A percentile compares a stretch with the other conserved stretches of the same genome.
phyloP scores from a whole-genome alignment of 2,888 invertebrate genomes.

The Eulithis testata region DNA sequence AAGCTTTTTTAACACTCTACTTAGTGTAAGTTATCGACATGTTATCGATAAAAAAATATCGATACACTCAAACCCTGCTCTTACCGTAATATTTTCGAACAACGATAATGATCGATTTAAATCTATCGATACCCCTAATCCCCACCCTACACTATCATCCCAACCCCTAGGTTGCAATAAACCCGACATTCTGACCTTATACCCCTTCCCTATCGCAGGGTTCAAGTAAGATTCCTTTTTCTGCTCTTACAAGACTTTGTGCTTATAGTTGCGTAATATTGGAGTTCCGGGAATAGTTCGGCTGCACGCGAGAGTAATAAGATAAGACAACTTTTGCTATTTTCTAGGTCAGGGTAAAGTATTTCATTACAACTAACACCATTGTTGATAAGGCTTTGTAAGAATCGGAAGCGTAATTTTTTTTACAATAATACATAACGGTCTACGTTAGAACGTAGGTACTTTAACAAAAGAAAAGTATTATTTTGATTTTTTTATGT shows the following conservation, averaged over 20 bases:
- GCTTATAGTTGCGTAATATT: slow-evolving; percentile 34
- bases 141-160: slow-evolving; percentile 28
- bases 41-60: slow-evolving; percentile 17
- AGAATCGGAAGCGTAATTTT: too few relatives aligned
- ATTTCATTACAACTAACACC: too few relatives aligned
- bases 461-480: too few relatives aligned
- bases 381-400: too few relatives aligned
- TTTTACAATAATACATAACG: too few relatives aligned
- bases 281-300: slow-evolving; percentile 20
- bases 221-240: slow-evolving; percentile 43
- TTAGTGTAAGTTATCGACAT: background rate
- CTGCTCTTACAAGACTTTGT: slow-evolving; percentile 43
- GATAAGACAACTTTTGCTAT: slow-evolving; percentile 17
- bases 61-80: slow-evolving; percentile 5
- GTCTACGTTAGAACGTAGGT: too few relatives aligned
- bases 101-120: slow-evolving; percentile 28
- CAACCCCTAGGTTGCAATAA: slow-evolving; percentile 44
- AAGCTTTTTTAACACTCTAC: background rate
- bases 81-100: slow-evolving; percentile 28
- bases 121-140: slow-evolving; percentile 32
- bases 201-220: slow-evolving; percentile 38
- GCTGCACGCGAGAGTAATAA: slow-evolving; percentile 16
- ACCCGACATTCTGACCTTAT: slow-evolving; percentile 39
- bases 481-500: too few relatives aligned
- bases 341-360: background rate